Evolutionary conservation across 2,113 vertebrate species (phyloP).

Genomic region (Pithys albifrons): DNA sequence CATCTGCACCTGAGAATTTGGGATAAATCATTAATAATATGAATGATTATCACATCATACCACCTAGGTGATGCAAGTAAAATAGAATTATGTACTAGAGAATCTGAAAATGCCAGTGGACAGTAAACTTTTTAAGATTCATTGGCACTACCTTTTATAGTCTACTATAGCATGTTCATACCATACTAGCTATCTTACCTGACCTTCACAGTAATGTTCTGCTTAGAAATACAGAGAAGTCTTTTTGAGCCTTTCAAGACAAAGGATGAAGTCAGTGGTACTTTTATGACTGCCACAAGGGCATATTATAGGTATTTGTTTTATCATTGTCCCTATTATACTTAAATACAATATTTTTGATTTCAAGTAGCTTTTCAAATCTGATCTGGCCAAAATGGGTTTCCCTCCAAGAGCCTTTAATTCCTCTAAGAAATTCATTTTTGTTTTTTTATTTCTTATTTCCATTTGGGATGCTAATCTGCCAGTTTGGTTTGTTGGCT

Average conservation of each 20-base stretch:
- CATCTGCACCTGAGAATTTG: background rate
- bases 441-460: background rate
- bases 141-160: background rate
- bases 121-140: background rate
- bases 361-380: background rate
- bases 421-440: background rate
- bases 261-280: background rate
- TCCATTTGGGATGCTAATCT: background rate
- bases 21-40: background rate
- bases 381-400: background rate
- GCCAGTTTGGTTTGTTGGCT: background rate
- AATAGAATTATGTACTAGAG: background rate
- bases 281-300: background rate
- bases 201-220: background rate
- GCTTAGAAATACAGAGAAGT: background rate
- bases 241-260: background rate
- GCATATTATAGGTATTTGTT: background rate
- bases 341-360: background rate
- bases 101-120: background rate
- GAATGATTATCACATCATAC: background rate
- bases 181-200: background rate
- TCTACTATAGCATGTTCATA: background rate
- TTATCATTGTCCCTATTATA: background rate
- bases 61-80: background rate
- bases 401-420: background rate